Base-by-base conservation (phyloP, 1,140 invertebrate species). In the Homarus americanus region DNA sequence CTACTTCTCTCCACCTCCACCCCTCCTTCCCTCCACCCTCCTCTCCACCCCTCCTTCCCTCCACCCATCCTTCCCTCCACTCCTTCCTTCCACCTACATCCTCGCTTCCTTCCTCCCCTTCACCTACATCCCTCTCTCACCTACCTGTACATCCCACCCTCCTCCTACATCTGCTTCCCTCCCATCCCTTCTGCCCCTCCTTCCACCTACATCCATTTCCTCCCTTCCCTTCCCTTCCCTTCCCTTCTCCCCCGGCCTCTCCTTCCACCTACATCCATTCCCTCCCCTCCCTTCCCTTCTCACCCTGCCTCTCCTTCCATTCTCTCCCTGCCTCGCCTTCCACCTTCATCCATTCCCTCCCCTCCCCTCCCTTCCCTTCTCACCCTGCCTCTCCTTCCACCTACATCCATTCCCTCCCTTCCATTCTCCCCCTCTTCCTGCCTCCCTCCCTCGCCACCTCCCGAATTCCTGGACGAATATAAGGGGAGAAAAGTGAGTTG, bases 401-500 rank as follows among this genome's bases (percentile, higher is more conserved):
- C 24, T 63, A 20, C 58, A 20, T 63, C 5, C 12, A 24, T 63
- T 24, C 4, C 15, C 58, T 12, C 80, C 38, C 32, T 63, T 36
- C 4, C 34, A 24, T 40, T n/a, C 49, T 63, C 80, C 7, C n/a
- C 28, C 34, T 28, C 15, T 69, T 1, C 2, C 49, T 20, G 20
- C 24, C 20, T n/a, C 49, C 36, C 36, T 83, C 12, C 28, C 28
- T 17, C 24, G n/a, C n/a, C 12, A 7, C 28, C 41, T n/a, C 41
- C 44, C 78, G 7, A 20, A 49, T 49, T 17, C 78, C 10, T 15
- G 34, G 34, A 20, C 24, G 32, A 17, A 15, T 17, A 34, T 32
- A 40, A n/a, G 36, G 73, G 36, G 73, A 76, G 36, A 38, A 44
- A 79, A 79, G 76, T 7, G 76, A 49, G 76, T 79, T 79, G 76